These are phyloP conservation scores for Diglossa cyanea DNA, from an alignment of 2,797 vertebrate genomes.

Conservation along the genomic window DNA sequence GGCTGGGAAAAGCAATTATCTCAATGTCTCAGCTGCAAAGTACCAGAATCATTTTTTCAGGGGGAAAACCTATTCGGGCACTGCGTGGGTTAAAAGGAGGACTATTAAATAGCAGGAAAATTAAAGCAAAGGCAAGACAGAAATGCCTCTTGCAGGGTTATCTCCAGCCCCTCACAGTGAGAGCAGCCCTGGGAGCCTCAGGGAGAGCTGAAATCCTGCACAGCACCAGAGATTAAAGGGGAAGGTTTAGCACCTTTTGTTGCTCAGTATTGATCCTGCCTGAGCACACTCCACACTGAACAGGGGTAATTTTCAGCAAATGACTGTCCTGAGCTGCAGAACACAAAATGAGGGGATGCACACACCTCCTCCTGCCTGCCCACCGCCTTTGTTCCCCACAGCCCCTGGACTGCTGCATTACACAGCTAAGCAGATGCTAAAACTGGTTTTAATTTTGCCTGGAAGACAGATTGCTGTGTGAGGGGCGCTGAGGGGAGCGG, in stretches of 20 bases:
- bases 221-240: neutral
- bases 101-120: neutral
- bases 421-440: slow-evolving; percentile 72
- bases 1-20: neutral
- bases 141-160: neutral
- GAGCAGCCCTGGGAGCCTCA: neutral
- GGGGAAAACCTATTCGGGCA: neutral
- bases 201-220: neutral
- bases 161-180: neutral
- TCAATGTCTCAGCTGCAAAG: neutral
- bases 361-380: neutral
- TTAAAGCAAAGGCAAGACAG: neutral
- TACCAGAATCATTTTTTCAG: neutral
- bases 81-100: neutral
- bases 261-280: neutral
- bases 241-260: neutral
- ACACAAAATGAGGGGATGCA: neutral
- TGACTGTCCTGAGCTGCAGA: neutral
- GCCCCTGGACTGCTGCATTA: neutral
- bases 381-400: neutral
- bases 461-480: slow-evolving; percentile 70
- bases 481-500: slow-evolving; percentile 63
- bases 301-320: neutral
- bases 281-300: neutral
- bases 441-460: slow-evolving; percentile 74